Evolutionary conservation across 2,113 vertebrate genomes (phyloP).

Genomic region (Apodemus sylvaticus): DNA sequence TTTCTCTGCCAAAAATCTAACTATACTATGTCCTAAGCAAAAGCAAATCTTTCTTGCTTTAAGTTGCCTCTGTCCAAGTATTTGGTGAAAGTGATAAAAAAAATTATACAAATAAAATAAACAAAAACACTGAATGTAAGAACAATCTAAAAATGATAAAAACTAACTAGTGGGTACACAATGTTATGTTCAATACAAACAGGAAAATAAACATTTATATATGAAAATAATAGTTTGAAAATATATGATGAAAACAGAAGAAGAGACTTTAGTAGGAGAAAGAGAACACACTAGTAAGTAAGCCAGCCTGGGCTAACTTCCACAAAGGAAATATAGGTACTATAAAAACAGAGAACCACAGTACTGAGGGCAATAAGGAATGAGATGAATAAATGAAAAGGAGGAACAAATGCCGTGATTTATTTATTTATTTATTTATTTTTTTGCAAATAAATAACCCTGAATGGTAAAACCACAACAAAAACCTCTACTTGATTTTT

Average conservation of each 20-base stretch:
- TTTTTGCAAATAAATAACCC: conserved; percentile 41
- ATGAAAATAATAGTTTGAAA: conserved; percentile 38
- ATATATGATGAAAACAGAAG: background rate
- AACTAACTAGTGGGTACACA: background rate
- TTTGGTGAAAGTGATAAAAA: background rate
- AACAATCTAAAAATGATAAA: conserved; percentile 4
- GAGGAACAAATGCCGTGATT: background rate
- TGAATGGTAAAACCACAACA: conserved; percentile 16
- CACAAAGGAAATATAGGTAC: background rate
- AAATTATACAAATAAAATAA: background rate
- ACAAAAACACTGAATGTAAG: background rate
- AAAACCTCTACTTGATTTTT: conserved; percentile 44
- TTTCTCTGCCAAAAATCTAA: background rate
- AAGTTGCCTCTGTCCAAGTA: background rate
- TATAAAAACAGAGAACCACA: background rate
- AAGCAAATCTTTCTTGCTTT: background rate
- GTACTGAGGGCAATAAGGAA: background rate
- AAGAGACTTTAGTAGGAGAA: background rate
- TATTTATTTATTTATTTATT: conserved; percentile 34
- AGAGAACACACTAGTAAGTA: background rate
- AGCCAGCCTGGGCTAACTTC: background rate
- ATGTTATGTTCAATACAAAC: background rate
- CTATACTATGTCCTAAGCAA: background rate
- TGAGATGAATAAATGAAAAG: conserved; percentile 26
- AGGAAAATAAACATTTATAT: background rate